phyloP scores from a whole-genome alignment of 1,140 invertebrate species.

The Drosophila kepulauana region DNA sequence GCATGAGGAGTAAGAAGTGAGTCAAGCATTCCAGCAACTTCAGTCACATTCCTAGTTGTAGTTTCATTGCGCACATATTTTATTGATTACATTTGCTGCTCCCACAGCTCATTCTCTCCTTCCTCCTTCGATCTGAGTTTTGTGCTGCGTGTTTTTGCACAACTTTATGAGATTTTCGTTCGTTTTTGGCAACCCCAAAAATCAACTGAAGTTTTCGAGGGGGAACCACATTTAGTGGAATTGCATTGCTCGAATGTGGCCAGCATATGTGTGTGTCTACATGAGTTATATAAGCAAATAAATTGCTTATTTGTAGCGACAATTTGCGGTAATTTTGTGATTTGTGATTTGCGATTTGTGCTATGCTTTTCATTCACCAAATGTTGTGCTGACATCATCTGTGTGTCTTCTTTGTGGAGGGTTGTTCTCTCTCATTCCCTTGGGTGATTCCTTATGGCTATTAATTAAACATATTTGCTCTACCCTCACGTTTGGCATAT shows the following conservation, averaged over 20 bases:
- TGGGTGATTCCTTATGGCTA: slow-evolving; percentile 50
- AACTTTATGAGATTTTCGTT: slow-evolving; percentile 73
- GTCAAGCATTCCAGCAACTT: slow-evolving; percentile 34
- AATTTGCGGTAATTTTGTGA: slow-evolving; percentile 83
- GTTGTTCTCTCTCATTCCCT: slow-evolving; percentile 35
- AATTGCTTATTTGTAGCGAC: slow-evolving; percentile 84
- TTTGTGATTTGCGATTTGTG: slow-evolving; percentile 77
- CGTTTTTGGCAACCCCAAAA: slow-evolving; percentile 33
- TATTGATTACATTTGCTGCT: slow-evolving; percentile 73
- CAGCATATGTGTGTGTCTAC: slow-evolving; percentile 15
- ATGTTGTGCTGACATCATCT: slow-evolving; percentile 66
- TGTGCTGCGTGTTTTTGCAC: slow-evolving; percentile 72
- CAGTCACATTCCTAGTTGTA: slow-evolving; percentile 16
- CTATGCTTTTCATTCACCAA: slow-evolving; percentile 23
- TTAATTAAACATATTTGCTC: slow-evolving; percentile 76
- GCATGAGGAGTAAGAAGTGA: not conserved
- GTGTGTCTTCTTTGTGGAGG: slow-evolving; percentile 21
- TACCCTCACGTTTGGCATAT: not conserved
- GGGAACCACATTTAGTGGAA: slow-evolving; percentile 41
- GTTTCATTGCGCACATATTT: slow-evolving; percentile 75
- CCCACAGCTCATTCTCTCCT: slow-evolving; percentile 20
- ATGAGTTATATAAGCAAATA: slow-evolving; percentile 75
- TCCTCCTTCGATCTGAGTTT: not conserved
- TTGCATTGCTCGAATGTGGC: slow-evolving; percentile 38
- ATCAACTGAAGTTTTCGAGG: slow-evolving; percentile 24